These are phyloP conservation scores for Tachina fera DNA, from an alignment of 2,888 invertebrate species.

Conservation along the genomic window DNA sequence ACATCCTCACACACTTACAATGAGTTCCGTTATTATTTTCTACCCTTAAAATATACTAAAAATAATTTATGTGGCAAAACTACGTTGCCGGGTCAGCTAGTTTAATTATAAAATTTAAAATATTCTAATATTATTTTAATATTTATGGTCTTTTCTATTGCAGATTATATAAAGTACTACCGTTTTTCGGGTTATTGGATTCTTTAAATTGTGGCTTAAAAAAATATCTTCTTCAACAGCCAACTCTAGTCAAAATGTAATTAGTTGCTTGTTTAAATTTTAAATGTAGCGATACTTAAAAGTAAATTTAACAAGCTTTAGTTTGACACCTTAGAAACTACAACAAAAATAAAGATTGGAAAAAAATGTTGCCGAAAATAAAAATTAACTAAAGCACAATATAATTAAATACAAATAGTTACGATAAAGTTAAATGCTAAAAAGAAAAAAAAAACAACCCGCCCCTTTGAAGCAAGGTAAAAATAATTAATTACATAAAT, in stretches of 20 bases:
- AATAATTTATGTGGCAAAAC: no score
- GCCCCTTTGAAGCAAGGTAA: constrained; percentile 66
- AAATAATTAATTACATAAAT: constrained; percentile 45
- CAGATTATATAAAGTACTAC: constrained; percentile 66
- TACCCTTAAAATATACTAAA: no score
- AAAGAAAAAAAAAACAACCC: constrained; percentile 63
- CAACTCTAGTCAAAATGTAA: constrained; percentile 80
- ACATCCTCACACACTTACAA: no score
- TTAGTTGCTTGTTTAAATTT: constrained; percentile 73
- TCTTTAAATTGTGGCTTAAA: constrained; percentile 51
- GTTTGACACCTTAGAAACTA: constrained; percentile 56
- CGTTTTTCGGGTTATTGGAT: constrained; percentile 46
- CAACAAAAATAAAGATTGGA: not conserved
- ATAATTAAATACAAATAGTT: constrained; percentile 57
- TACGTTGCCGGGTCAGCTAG: no score
- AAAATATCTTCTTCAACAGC: constrained; percentile 69
- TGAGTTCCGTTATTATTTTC: no score
- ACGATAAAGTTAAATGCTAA: constrained; percentile 54
- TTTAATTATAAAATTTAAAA: not conserved
- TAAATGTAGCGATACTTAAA: constrained; percentile 40
- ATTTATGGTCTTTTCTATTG: constrained; percentile 22
- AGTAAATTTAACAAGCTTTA: constrained; percentile 60
- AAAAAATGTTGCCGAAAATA: constrained; percentile 40
- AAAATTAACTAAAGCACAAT: constrained; percentile 68
- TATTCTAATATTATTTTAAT: not conserved